phyloP scores from a whole-genome alignment of 2,797 vertebrate species.

The Malacoctenus gilli region DNA sequence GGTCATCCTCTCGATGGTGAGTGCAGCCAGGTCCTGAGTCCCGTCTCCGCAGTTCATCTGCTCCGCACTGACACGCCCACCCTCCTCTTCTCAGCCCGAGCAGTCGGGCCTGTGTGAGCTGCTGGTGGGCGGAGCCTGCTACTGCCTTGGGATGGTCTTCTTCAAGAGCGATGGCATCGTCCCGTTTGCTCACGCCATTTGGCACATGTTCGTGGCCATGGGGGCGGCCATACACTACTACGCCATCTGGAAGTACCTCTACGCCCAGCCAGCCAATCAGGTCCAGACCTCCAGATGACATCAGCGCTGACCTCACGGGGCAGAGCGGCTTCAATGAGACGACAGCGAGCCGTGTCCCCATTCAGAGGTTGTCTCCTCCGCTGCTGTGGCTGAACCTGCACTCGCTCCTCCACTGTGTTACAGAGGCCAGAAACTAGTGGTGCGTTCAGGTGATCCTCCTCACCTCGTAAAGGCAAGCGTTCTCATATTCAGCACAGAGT shows the following conservation, averaged over 20 bases:
- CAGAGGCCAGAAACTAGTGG: slow-evolving; percentile 2
- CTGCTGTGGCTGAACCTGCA: slow-evolving; percentile 1
- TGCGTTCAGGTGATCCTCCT: slow-evolving; percentile 35
- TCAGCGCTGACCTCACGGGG: slow-evolving; percentile 64
- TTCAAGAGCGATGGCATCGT: slow-evolving; percentile 96
- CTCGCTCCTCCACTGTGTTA: neutral
- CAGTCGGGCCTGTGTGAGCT: slow-evolving; percentile 90
- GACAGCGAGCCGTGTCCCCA: slow-evolving; percentile 38
- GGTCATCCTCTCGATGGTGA: slow-evolving; percentile 96
- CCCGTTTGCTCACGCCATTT: slow-evolving; percentile 95
- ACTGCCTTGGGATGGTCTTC: slow-evolving; percentile 93
- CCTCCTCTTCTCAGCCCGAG: slow-evolving; percentile 82
- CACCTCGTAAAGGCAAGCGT: slow-evolving; percentile 17
- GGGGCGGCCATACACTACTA: slow-evolving; percentile 94
- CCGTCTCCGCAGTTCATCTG: neutral
- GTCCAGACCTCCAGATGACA: slow-evolving; percentile 86
- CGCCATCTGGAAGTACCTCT: slow-evolving; percentile 96
- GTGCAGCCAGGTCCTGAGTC: slow-evolving; percentile 26
- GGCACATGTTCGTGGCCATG: slow-evolving; percentile 94
- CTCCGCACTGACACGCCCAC: too few species aligned
- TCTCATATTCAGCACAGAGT: slow-evolving; percentile 1
- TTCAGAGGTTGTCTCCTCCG: slow-evolving; percentile 38
- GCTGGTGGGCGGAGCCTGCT: slow-evolving; percentile 88
- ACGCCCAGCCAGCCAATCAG: slow-evolving; percentile 77
- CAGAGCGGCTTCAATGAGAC: slow-evolving; percentile 22